Conservation (phyloP, 2,888 invertebrate genomes). For the Gastracanthus pulcherrimus region DNA sequence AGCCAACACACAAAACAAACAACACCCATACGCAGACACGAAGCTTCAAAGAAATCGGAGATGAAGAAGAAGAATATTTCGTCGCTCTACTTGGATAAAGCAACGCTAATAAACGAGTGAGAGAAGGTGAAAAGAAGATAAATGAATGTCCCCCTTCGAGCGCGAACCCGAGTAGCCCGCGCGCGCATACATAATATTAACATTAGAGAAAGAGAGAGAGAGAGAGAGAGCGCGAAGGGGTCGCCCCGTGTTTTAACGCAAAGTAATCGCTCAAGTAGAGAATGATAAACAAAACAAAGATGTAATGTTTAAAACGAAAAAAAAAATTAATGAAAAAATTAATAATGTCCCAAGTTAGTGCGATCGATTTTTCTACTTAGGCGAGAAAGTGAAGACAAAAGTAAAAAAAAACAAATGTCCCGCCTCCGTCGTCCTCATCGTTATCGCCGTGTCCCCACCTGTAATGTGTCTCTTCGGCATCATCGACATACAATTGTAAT, state of each 20-base stretch:
- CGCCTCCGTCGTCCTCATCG: slow-evolving; percentile 5
- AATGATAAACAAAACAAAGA: slow-evolving; percentile 28
- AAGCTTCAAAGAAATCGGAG: slow-evolving; percentile 58
- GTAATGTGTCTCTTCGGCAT: slow-evolving; percentile 25
- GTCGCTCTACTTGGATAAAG: slow-evolving; percentile 75
- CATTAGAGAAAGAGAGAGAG: slow-evolving; percentile 18
- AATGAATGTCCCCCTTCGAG: slow-evolving; percentile 32
- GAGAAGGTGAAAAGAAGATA: slow-evolving; percentile 55
- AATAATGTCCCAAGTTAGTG: slow-evolving; percentile 73
- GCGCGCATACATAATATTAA: slow-evolving; percentile 38
- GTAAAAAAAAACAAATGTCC: slow-evolving; percentile 4
- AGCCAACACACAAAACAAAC: neutral
- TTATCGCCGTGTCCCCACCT: slow-evolving; percentile 5
- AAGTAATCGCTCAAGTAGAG: slow-evolving; percentile 52
- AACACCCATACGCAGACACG: slow-evolving; percentile 21
- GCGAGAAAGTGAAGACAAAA: slow-evolving; percentile 4
- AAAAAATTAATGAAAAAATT: slow-evolving; percentile 42
- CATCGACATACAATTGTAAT: slow-evolving; percentile 44
- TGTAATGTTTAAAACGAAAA: slow-evolving; percentile 53
- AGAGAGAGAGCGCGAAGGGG: slow-evolving; percentile 3
- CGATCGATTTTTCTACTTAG: slow-evolving; percentile 63
- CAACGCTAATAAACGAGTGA: slow-evolving; percentile 71
- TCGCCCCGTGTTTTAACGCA: slow-evolving; percentile 30
- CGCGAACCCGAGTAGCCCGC: slow-evolving; percentile 17
- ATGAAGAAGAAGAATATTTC: slow-evolving; percentile 72